Base-by-base conservation (phyloP, 2,797 vertebrate species). In the Tolypeutes matacus region DNA sequence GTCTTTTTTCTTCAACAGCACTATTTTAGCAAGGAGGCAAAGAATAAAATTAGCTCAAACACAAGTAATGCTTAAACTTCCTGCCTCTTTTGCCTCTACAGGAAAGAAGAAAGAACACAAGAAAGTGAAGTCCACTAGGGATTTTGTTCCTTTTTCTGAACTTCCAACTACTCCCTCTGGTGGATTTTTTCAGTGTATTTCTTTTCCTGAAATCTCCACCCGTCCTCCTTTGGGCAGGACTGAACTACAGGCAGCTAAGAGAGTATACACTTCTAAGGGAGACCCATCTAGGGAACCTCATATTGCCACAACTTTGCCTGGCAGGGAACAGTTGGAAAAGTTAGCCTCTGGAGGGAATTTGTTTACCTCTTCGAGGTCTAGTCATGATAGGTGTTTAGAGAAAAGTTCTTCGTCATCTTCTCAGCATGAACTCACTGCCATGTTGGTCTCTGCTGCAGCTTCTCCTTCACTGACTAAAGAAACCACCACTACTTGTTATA, bases 71-170 rank as follows among this genome's bases (percentile, higher is more conserved):
- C 97, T 97, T 97, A 97, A 97, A 97, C 96, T 97, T 97, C 97
- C 96, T 97, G 97, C 97, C 97, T 97, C 97, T 97, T 97, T 97
- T 97, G 97, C 97, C 97, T 97, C 97, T 97, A 97, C 97, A 97
- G 97, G 97, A 96, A 97, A 97, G 97, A 97, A 97, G 97, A 97
- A 97, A 97, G 97, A 97, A 97, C 96, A 97, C 97, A 96, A 97
- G 97, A 97, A 96, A 97, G 95, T 64, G 97, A 97, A 97, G 97
- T 97, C 97, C 97, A 95, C 96, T 97, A 97, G 97, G 97, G 97
- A 97, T 96, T 97, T 94, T 97, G 96, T 97, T 97, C 97, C 97
- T 97, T 97, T 97, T 96, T 97, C 96, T 97, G 97, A 97, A 97
- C 97, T 96, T 97, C 89, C 95, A 97, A 92, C 97, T 96, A 76